Conservation (phyloP, 2,888 invertebrate species). For the Pharmacophagus antenor region DNA sequence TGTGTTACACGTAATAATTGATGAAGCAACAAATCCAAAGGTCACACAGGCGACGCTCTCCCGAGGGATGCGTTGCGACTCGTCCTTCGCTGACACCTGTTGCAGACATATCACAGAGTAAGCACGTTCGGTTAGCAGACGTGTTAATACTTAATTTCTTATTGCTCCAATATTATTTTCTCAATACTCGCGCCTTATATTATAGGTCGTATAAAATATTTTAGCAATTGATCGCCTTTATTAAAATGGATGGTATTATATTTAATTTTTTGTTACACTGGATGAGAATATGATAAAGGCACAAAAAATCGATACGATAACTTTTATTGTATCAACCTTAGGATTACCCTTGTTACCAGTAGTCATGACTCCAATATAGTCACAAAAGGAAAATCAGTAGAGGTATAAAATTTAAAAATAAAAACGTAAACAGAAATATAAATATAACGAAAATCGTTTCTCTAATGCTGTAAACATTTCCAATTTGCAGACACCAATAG, state of each 20-base stretch:
- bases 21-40: slow-evolving; percentile 42
- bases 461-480: neutral
- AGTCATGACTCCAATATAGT: too few species aligned
- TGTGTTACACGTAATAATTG: slow-evolving; percentile 28
- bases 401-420: too few species aligned
- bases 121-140: slow-evolving; percentile 1
- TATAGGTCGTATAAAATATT: too few species aligned
- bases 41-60: slow-evolving; percentile 40
- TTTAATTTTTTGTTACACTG: too few species aligned
- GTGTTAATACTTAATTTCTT: neutral
- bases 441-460: neutral
- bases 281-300: too few species aligned
- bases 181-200: too few species aligned
- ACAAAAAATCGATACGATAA: too few species aligned
- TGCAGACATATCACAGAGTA: slow-evolving; percentile 31
- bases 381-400: too few species aligned
- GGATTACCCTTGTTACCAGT: too few species aligned
- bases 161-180: neutral
- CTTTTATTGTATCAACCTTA: too few species aligned
- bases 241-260: too few species aligned
- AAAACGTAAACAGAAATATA: neutral
- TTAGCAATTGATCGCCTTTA: too few species aligned
- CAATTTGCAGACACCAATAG: neutral
- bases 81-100: slow-evolving; percentile 43
- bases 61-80: slow-evolving; percentile 39